Evolutionary conservation across 2,797 vertebrate species (phyloP), one percentile per base, ranked within the genome.

Genomic region (Phoxinus dragarum): DNA sequence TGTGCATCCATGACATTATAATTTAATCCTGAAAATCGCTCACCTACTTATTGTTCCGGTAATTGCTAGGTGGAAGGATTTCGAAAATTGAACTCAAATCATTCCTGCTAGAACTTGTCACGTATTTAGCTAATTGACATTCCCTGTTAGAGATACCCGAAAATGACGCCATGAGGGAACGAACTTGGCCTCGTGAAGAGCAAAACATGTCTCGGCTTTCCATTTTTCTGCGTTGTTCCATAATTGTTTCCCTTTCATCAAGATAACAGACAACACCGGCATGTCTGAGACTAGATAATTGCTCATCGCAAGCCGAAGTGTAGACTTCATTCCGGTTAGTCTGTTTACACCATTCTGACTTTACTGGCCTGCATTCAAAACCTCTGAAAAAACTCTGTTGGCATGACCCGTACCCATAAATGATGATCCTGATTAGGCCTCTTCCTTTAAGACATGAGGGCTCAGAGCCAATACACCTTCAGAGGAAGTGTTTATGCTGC

Each of bases 351-450:
- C 47, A 49, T 85, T 85, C 79, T 31, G 68, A 81, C 56, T 42
- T 47, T 31, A 47, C 77, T 85, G 84, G 86, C 68, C 23, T n/a
- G 27, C 8, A 47, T 82, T 80, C 86, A 87, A 82, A 49, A 19
- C 23, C 64, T 56, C 77, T 49, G 47, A 49, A 49, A 49, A 16
- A 49, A 69, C 84, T 83, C 54, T 49, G 71, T 74, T 80, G 76
- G 90, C 90, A 44, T 76, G 90, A 91, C 90, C 88, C 90, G 89
- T 84, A 87, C 91, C 89, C 93, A 92, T 92, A 90, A 80, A 19
- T 36, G 77, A 86, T 89, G 87, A 91, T 92, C 92, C 91, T 59
- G 89, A 93, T 93, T 90, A 94, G 93, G 93, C 91, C 73, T 87
- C 69, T 86, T 52, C 44, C 40, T 47, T 54, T 77, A 88, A 86